Conservation (phyloP, 1,140 invertebrate species). For the Heliothis subflexa region DNA sequence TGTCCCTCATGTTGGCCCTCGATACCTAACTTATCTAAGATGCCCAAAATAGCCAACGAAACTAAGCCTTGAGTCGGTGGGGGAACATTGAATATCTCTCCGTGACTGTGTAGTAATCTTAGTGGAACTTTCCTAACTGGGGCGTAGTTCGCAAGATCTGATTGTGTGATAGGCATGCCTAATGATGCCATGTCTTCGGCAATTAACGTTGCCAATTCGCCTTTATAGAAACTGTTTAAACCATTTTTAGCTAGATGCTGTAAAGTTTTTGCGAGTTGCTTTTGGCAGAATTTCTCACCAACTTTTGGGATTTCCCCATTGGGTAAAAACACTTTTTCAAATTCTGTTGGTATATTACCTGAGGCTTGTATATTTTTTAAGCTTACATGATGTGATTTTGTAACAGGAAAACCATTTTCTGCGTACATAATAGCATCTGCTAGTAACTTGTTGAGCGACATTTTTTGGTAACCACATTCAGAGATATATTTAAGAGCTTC, state of each 20-base stretch:
- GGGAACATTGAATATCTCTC: slow-evolving; percentile 73
- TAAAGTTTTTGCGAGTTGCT: slow-evolving; percentile 68
- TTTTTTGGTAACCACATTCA: slow-evolving; percentile 72
- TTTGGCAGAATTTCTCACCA: slow-evolving; percentile 73
- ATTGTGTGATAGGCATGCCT: slow-evolving; percentile 74
- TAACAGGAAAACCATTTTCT: slow-evolving; percentile 72
- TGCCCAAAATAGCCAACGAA: slow-evolving; percentile 74
- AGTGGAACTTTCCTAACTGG: slow-evolving; percentile 69
- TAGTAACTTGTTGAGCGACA: slow-evolving; percentile 67
- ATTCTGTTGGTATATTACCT: slow-evolving; percentile 56
- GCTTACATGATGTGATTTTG: slow-evolving; percentile 56
- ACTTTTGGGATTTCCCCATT: slow-evolving; percentile 61
- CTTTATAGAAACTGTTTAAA: slow-evolving; percentile 76
- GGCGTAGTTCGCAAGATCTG: slow-evolving; percentile 74
- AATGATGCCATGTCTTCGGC: slow-evolving; percentile 71
- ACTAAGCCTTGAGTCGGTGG: slow-evolving; percentile 78
- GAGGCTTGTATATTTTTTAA: slow-evolving; percentile 40
- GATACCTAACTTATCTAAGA: slow-evolving; percentile 74
- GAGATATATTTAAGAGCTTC: slow-evolving; percentile 74
- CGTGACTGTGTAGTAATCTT: slow-evolving; percentile 64
- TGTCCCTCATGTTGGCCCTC: slow-evolving; percentile 74
- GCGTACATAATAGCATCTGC: slow-evolving; percentile 76
- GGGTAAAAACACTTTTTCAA: slow-evolving; percentile 64
- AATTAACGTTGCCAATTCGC: slow-evolving; percentile 71
- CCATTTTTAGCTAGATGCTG: slow-evolving; percentile 68